A percentile compares a stretch with the other conserved stretches of the same genome.
Conservation (phyloP, 2,888 invertebrate species). For the Chrysolina oricalcia region DNA sequence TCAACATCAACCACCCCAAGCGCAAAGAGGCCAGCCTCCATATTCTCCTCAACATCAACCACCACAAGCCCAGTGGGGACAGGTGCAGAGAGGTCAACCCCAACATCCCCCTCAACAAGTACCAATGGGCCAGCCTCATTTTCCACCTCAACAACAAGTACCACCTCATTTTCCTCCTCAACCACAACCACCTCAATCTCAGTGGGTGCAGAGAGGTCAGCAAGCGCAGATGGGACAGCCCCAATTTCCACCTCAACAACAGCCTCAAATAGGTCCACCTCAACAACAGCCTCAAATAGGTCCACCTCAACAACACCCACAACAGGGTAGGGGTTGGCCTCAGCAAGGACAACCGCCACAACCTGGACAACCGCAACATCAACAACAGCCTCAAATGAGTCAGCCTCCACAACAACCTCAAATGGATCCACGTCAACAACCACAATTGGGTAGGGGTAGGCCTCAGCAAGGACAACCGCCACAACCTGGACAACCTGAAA, state of each 20-base stretch:
- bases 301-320: conserved; percentile 31
- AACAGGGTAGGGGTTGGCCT: conserved; percentile 24
- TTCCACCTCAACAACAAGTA: conserved; percentile 27
- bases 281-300: background rate
- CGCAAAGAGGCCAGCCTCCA: conserved; percentile 10
- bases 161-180: background rate
- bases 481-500: background rate
- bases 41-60: background rate
- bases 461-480: background rate
- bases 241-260: conserved; percentile 30
- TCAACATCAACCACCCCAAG: background rate
- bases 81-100: background rate
- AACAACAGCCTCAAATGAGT: conserved; percentile 37
- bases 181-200: no score
- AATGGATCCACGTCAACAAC: conserved; percentile 26
- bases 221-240: background rate
- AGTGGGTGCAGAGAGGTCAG: background rate
- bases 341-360: conserved; percentile 37
- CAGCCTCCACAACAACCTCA: conserved; percentile 44
- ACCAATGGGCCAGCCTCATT: background rate
- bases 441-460: conserved; percentile 7
- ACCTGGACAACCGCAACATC: conserved; percentile 22
- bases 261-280: background rate
- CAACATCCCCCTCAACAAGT: conserved; percentile 1
- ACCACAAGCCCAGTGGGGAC: background rate